A percentile compares a stretch with the other conserved stretches of the same genome.
Conservation (phyloP, 2,797 vertebrate species). For the Pipistrellus pipistrellus region DNA sequence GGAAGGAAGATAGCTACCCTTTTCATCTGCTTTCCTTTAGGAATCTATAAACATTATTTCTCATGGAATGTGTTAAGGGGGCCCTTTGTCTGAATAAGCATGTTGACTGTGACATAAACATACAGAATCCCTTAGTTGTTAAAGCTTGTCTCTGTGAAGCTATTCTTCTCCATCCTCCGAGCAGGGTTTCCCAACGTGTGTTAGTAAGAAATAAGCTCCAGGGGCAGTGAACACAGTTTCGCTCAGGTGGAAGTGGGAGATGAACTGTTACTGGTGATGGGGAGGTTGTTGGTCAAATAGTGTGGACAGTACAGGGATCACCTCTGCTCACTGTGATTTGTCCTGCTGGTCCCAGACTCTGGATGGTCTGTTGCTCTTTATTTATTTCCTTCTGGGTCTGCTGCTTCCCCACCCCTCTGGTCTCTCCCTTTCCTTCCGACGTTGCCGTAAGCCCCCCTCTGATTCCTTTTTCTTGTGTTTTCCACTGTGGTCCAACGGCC, state of each 20-base stretch:
- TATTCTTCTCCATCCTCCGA: neutral
- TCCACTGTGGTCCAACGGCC: fast-evolving
- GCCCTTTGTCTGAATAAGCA: neutral
- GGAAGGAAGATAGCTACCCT: neutral
- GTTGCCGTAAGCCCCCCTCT: neutral
- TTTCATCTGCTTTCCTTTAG: neutral
- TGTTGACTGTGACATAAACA: neutral
- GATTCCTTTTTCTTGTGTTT: neutral
- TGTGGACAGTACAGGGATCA: fast-evolving
- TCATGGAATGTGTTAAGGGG: neutral
- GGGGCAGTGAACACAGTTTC: neutral
- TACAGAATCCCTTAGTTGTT: neutral
- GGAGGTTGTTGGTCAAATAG: neutral
- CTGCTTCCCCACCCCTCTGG: neutral
- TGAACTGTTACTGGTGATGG: neutral
- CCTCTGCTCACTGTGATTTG: fast-evolving
- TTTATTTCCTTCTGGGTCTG: neutral
- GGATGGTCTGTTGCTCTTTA: neutral
- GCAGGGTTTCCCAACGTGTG: neutral
- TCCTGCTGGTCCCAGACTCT: neutral
- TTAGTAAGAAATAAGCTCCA: neutral
- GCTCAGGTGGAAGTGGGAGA: neutral
- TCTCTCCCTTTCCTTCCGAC: neutral
- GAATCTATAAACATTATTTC: neutral
- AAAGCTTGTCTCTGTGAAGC: neutral